These are phyloP conservation scores for Neogobius melanostomus DNA, from an alignment of 2,113 vertebrate genomes.

Conservation along the genomic window DNA sequence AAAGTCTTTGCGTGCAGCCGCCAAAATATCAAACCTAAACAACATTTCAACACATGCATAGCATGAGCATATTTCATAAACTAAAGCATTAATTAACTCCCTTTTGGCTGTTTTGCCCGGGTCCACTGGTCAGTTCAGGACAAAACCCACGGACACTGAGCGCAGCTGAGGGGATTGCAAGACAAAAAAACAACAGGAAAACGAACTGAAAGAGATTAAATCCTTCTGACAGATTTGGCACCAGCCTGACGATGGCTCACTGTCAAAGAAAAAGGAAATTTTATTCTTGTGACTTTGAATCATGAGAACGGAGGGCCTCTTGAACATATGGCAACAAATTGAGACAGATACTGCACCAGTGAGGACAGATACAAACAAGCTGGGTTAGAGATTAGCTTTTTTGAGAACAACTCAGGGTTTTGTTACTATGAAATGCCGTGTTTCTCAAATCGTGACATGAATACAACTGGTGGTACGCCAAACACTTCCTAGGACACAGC, in stretches of 20 bases:
- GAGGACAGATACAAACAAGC: not conserved
- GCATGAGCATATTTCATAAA: constrained; percentile 4
- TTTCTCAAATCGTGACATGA: not conserved
- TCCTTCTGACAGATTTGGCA: constrained; percentile 55
- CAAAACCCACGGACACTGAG: constrained; percentile 9
- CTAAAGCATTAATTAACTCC: not conserved
- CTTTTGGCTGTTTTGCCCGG: not conserved
- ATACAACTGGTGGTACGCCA: too few species aligned
- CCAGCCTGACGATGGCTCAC: constrained; percentile 9
- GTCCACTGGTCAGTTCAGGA: constrained; percentile 12
- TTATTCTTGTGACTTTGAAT: constrained; percentile 39
- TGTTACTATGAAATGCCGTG: not conserved
- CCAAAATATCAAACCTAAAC: constrained; percentile 24
- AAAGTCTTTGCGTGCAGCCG: not conserved
- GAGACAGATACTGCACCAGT: not conserved
- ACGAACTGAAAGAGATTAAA: constrained; percentile 47
- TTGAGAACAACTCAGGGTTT: not conserved
- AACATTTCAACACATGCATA: constrained; percentile 7
- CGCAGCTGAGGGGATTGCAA: constrained; percentile 43
- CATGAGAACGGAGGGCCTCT: constrained; percentile 28
- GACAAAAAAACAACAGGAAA: constrained; percentile 34
- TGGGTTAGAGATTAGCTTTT: not conserved
- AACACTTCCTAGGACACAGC: too few species aligned
- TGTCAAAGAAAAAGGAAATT: constrained; percentile 38
- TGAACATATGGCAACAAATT: constrained; percentile 21